Percentiles rank a stretch among this genome's conserved stretches.
phyloP scores from a whole-genome alignment of 2,888 invertebrate species.

The Cecidostiba fungosa region DNA sequence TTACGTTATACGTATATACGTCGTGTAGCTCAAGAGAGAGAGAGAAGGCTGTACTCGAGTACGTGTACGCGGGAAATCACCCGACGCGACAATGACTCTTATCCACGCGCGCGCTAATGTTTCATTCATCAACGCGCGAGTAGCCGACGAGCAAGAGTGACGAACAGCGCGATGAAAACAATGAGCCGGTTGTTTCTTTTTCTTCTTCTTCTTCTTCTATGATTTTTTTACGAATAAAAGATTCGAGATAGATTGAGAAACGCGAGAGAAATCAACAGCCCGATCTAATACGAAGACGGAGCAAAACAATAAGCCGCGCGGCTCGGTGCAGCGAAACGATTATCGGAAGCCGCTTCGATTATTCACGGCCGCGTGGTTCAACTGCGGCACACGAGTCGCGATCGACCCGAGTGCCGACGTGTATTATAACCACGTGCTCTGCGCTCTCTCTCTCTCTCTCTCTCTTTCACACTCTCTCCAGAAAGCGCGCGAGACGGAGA shows the following conservation, averaged over 20 bases:
- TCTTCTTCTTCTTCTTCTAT: no score
- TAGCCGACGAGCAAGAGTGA: background rate
- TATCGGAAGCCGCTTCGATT: constrained; percentile 44
- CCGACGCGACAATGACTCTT: constrained; percentile 58
- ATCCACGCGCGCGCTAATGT: constrained; percentile 52
- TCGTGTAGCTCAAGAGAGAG: background rate
- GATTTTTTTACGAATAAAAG: no score
- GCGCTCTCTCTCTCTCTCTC: constrained; percentile 24
- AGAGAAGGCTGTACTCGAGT: background rate
- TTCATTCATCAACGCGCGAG: constrained; percentile 58
- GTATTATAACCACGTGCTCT: constrained; percentile 39
- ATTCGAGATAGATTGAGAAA: no score
- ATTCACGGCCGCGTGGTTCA: constrained; percentile 50
- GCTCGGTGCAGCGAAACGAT: background rate
- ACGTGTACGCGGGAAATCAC: constrained; percentile 25
- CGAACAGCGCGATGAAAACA: background rate
- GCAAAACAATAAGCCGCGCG: background rate
- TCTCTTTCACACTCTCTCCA: constrained; percentile 4
- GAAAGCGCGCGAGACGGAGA: constrained; percentile 3
- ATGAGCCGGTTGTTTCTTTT: background rate
- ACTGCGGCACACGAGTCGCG: constrained; percentile 14
- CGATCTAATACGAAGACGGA: no score
- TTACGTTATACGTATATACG: constrained; percentile 46
- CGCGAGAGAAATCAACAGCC: no score
- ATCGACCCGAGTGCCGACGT: constrained; percentile 36